phyloP scores from a whole-genome alignment of 2,113 vertebrate species.

The Okapia johnstoni region DNA sequence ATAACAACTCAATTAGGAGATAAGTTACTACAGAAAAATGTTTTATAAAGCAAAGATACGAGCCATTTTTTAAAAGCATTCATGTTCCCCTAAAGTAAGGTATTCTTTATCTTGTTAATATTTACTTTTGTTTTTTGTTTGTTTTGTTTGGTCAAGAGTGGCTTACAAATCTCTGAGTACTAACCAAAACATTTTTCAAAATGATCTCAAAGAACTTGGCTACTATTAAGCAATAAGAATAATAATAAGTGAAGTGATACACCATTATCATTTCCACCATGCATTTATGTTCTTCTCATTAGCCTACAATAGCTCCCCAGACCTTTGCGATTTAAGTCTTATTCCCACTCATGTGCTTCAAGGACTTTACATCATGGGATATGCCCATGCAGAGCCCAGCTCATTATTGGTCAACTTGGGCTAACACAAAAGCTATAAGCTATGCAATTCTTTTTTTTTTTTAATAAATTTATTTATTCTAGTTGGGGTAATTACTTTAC shows the following conservation, averaged over 20 bases:
- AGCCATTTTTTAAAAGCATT: not conserved
- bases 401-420: not conserved
- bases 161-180: not conserved
- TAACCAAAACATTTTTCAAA: not conserved
- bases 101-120: not conserved
- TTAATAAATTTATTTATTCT: too few species aligned
- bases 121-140: not conserved
- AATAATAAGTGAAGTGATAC: not conserved
- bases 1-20: not conserved
- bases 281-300: not conserved
- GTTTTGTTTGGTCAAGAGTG: not conserved
- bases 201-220: not conserved
- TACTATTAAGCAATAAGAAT: not conserved
- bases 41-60: not conserved
- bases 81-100: not conserved
- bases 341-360: not conserved
- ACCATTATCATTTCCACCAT: not conserved
- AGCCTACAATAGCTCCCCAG: not conserved
- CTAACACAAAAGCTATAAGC: not conserved
- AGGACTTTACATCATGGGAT: not conserved
- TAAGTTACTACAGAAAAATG: not conserved
- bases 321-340: not conserved
- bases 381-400: not conserved
- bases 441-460: not conserved
- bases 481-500: too few species aligned